Conservation (phyloP, 2,113 vertebrate species). For the Dasyornis broadbenti region DNA sequence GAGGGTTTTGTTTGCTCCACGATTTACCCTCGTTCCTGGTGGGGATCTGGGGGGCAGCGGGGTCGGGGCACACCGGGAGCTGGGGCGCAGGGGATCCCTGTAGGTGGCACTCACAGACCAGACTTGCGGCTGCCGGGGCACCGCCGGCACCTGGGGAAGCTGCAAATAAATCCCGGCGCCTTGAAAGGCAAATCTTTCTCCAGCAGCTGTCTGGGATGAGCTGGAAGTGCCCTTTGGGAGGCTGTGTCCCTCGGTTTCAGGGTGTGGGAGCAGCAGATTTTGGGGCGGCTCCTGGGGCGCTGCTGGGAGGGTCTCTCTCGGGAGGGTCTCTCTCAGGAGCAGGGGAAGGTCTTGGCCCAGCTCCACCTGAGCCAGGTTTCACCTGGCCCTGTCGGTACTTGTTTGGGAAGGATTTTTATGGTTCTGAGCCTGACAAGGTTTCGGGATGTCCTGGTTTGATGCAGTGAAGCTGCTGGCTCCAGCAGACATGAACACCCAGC, state of each 20-base stretch:
- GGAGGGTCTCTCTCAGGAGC: neutral
- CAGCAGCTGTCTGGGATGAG: neutral
- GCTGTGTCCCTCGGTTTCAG: accelerated
- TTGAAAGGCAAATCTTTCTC: neutral
- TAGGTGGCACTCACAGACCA: slow-evolving; percentile 58
- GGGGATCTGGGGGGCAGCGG: neutral
- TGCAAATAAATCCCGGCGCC: neutral
- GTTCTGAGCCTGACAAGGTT: neutral
- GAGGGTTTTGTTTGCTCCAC: neutral
- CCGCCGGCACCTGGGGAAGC: neutral
- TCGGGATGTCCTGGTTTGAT: accelerated
- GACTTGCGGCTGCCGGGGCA: neutral
- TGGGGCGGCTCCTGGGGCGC: neutral
- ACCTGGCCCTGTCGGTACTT: neutral
- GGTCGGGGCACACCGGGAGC: neutral
- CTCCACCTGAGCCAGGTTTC: accelerated
- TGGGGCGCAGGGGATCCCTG: neutral
- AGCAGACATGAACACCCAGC: neutral
- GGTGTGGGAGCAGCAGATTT: neutral
- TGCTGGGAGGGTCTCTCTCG: neutral
- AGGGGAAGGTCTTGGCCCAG: accelerated
- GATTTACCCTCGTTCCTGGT: accelerated
- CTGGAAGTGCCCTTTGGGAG: neutral
- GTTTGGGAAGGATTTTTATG: neutral
- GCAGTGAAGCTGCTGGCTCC: neutral